phyloP scores from a whole-genome alignment of 2,888 invertebrate species.

The Lithodes maja region DNA sequence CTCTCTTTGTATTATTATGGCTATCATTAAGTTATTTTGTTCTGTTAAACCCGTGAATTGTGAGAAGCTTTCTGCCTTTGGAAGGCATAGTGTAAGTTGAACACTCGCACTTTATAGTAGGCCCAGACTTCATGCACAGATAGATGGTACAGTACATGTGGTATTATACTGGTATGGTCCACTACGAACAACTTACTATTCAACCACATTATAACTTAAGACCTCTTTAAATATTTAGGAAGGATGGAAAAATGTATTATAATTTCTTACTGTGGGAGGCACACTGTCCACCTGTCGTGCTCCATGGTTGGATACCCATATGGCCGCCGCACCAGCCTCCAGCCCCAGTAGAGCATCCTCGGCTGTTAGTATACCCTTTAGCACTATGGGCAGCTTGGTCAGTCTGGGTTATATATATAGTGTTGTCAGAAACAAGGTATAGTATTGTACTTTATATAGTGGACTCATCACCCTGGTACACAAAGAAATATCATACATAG shows the following conservation, averaged over 20 bases:
- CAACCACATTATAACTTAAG: too few relatives aligned
- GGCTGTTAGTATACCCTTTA: slow-evolving; percentile 89
- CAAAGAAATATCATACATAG: too few relatives aligned
- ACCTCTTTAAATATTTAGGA: not conserved
- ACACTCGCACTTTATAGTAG: too few relatives aligned
- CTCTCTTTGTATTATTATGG: not conserved
- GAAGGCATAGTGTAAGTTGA: too few relatives aligned
- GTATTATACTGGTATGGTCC: too few relatives aligned
- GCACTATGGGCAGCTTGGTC: slow-evolving; percentile 86
- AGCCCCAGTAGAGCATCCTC: slow-evolving; percentile 88
- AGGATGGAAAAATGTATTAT: too few relatives aligned
- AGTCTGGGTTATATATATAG: slow-evolving; percentile 74
- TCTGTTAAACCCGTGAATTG: not conserved
- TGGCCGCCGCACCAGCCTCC: slow-evolving; percentile 84
- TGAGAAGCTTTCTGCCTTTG: too few relatives aligned
- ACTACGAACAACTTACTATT: too few relatives aligned
- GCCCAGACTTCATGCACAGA: too few relatives aligned
- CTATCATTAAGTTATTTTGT: not conserved
- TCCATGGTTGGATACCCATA: slow-evolving; percentile 96
- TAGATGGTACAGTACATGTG: too few relatives aligned
- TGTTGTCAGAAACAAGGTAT: too few relatives aligned
- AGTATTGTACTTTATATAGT: not conserved
- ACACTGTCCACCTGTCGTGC: slow-evolving; percentile 92
- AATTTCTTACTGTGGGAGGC: slow-evolving; percentile 83
- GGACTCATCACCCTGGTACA: too few relatives aligned